Percentiles rank a stretch among this genome's conserved stretches.
phyloP scores from a whole-genome alignment of 2,113 vertebrate species.

The Amphiprion percula region DNA sequence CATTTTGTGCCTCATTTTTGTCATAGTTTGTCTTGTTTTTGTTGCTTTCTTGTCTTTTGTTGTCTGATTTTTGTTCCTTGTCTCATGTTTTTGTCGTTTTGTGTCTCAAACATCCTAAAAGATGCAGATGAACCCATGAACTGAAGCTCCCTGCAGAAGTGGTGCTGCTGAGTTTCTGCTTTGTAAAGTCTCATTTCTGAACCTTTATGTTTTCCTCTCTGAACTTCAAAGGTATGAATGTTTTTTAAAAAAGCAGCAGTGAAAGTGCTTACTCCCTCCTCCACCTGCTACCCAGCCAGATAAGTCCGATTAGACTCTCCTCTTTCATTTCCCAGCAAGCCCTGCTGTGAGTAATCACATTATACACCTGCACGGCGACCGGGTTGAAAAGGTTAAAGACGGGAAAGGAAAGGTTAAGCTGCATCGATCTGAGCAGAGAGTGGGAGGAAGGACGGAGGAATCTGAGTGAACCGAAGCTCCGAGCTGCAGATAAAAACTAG shows the following conservation, averaged over 20 bases:
- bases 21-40: no score
- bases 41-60: no score
- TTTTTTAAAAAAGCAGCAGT: background rate
- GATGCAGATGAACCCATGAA: no score
- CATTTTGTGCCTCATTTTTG: no score
- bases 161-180: background rate
- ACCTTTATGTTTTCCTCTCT: slow-evolving; percentile 20
- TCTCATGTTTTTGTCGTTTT: no score
- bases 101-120: no score
- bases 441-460: background rate
- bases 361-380: slow-evolving; percentile 33
- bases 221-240: slow-evolving; percentile 31
- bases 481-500: slow-evolving; percentile 21
- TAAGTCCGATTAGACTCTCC: slow-evolving; percentile 9
- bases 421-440: slow-evolving; percentile 24
- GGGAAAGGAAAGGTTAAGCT: slow-evolving; percentile 37
- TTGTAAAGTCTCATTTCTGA: background rate
- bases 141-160: no score
- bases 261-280: slow-evolving; percentile 29
- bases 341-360: slow-evolving; percentile 41
- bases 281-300: slow-evolving; percentile 4
- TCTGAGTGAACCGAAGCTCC: background rate
- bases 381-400: slow-evolving; percentile 40
- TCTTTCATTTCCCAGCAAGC: slow-evolving; percentile 26
- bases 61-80: no score